Evolutionary conservation across 1,140 invertebrate species (phyloP).

Genomic region (Zaprionus gabonicus): DNA sequence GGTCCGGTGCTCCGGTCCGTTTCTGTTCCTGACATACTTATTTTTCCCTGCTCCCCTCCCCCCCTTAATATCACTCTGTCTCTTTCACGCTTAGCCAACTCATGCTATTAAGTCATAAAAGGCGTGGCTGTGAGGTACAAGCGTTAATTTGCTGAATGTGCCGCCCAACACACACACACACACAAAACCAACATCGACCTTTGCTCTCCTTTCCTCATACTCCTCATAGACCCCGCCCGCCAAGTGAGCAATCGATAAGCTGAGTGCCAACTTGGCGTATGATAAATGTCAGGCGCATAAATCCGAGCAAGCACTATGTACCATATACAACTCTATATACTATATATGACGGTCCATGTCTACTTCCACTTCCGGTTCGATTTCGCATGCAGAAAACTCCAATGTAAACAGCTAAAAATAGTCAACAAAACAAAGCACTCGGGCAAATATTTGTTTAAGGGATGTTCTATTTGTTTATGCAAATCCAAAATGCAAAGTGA

Average conservation of each 20-base stretch:
- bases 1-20: slow-evolving; percentile 1
- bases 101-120: slow-evolving; percentile 73
- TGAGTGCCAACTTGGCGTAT: slow-evolving; percentile 40
- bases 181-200: neutral
- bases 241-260: slow-evolving; percentile 47
- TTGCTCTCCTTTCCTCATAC: neutral
- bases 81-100: slow-evolving; percentile 39
- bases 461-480: slow-evolving; percentile 54
- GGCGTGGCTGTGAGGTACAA: slow-evolving; percentile 38
- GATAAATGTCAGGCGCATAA: slow-evolving; percentile 55
- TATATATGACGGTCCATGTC: slow-evolving; percentile 25
- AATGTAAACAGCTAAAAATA: slow-evolving; percentile 15
- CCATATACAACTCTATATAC: neutral
- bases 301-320: slow-evolving; percentile 25
- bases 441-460: slow-evolving; percentile 44
- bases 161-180: slow-evolving; percentile 8
- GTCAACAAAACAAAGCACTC: slow-evolving; percentile 33
- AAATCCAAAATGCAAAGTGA: slow-evolving; percentile 44
- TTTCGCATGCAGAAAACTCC: slow-evolving; percentile 28
- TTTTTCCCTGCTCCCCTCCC: slow-evolving; percentile 7
- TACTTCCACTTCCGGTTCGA: slow-evolving; percentile 45
- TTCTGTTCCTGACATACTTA: slow-evolving; percentile 15
- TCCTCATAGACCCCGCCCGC: neutral
- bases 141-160: slow-evolving; percentile 66
- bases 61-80: neutral